Conservation (phyloP, 2,113 vertebrate genomes). For the Oxyruncus cristatus region DNA sequence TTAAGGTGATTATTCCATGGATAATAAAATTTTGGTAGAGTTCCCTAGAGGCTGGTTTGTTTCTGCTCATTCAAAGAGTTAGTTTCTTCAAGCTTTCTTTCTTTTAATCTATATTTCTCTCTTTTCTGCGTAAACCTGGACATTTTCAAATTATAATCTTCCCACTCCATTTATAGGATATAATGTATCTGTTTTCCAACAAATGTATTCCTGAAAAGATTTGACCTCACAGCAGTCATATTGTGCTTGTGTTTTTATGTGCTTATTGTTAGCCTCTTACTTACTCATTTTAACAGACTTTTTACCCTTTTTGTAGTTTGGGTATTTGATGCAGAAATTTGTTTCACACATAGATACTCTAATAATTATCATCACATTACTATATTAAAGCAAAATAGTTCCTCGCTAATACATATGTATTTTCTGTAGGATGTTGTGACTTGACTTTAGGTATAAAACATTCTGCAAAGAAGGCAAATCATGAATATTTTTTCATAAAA, state of each 20-base stretch:
- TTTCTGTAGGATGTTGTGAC: neutral
- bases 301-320: neutral
- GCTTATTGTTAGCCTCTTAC: neutral
- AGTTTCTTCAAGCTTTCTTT: neutral
- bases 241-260: neutral
- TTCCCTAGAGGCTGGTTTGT: neutral
- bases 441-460: neutral
- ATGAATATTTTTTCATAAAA: neutral
- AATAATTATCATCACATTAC: neutral
- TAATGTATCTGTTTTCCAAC: neutral
- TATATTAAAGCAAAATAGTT: neutral
- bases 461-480: neutral
- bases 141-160: neutral
- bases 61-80: neutral
- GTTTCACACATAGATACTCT: neutral
- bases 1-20: neutral
- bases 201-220: neutral
- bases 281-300: neutral
- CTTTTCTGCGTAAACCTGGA: neutral
- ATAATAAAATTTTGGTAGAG: neutral
- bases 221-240: neutral
- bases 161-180: neutral
- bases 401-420: neutral
- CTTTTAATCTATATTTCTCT: neutral
- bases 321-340: neutral